A percentile compares a stretch with the other conserved stretches of the same genome.
Conservation (phyloP, 2,888 invertebrate genomes). For the Rotaria socialis region DNA sequence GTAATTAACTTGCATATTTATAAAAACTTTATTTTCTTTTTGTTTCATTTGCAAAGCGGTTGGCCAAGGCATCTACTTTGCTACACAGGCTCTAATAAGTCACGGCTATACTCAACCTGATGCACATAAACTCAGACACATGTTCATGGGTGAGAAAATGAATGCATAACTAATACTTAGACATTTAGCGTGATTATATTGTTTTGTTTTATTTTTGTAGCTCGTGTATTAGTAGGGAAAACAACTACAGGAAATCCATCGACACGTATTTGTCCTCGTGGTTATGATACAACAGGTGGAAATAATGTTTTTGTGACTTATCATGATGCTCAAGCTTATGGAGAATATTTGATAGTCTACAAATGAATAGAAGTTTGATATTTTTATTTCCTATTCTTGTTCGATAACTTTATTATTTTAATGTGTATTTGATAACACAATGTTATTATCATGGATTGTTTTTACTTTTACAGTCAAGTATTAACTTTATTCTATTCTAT, state of each 20-base stretch:
- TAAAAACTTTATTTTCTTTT: too few relatives aligned
- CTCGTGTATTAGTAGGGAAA: neutral
- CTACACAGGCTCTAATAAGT: neutral
- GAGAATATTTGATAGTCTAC: neutral
- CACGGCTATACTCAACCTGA: neutral
- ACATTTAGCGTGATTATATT: neutral
- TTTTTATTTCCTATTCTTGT: neutral
- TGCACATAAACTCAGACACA: neutral
- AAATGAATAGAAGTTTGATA: neutral
- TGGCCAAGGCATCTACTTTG: slow-evolving; percentile 25
- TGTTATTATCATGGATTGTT: neutral
- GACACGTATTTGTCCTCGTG: neutral
- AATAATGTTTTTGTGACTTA: neutral
- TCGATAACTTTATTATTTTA: neutral
- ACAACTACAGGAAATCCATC: neutral
- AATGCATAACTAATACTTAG: neutral
- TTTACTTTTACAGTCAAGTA: neutral
- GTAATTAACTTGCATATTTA: neutral
- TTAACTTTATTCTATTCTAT: neutral
- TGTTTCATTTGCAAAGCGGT: neutral
- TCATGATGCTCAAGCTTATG: slow-evolving; percentile 22
- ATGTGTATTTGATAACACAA: neutral
- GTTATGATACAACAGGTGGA: neutral
- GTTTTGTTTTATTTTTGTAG: neutral
- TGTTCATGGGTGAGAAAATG: neutral